Conservation (phyloP, 2,797 vertebrate genomes). For the Onychomys leucogaster region DNA sequence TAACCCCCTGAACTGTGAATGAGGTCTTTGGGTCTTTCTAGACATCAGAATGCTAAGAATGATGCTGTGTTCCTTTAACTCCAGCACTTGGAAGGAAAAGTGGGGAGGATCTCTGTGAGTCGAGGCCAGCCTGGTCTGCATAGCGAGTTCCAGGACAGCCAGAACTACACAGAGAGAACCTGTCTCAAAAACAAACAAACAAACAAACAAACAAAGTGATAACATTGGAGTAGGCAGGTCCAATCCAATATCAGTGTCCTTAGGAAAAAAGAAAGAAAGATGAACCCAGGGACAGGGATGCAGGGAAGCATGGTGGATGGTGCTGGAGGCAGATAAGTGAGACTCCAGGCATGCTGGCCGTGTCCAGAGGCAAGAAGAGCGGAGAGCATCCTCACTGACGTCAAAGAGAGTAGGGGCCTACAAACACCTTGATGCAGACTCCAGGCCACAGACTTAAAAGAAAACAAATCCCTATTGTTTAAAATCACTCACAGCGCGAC, state of each 20-base stretch:
- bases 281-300: not conserved
- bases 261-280: not conserved
- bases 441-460: not conserved
- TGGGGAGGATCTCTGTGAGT: not conserved
- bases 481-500: accelerated
- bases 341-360: too few species aligned
- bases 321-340: not conserved
- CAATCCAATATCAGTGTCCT: too few species aligned
- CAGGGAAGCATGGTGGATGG: accelerated
- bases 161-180: not conserved
- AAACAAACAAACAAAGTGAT: not conserved
- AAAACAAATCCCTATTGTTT: not conserved
- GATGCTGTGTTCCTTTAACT: not conserved
- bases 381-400: too few species aligned
- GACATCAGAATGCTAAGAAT: not conserved
- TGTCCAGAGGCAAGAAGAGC: too few species aligned
- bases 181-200: not conserved
- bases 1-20: too few species aligned
- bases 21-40: not conserved
- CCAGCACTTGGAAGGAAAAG: not conserved
- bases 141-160: not conserved
- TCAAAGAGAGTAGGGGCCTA: not conserved
- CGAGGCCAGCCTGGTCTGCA: too few species aligned
- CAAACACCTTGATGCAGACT: not conserved
- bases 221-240: accelerated